A percentile compares a stretch with the other conserved stretches of the same genome.
Evolutionary conservation across 1,140 invertebrate species (phyloP).

Genomic region (Nasonia longicornis): DNA sequence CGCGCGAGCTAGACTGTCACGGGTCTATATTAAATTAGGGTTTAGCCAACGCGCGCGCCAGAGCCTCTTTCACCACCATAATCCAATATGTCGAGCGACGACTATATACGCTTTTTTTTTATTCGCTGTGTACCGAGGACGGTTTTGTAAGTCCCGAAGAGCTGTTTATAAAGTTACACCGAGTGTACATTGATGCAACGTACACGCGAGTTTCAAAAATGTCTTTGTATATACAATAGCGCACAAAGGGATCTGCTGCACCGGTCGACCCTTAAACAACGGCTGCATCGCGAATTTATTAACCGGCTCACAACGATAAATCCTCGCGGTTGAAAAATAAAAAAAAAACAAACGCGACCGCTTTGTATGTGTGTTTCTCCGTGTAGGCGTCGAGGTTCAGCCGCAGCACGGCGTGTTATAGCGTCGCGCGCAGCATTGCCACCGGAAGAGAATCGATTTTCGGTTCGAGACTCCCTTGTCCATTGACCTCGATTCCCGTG

Average conservation of each 20-base stretch:
- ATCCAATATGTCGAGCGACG: slow-evolving; percentile 49
- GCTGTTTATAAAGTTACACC: neutral
- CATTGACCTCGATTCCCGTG: slow-evolving; percentile 45
- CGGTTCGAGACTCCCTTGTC: slow-evolving; percentile 39
- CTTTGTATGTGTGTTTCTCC: neutral
- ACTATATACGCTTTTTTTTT: neutral
- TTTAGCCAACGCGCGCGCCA: slow-evolving; percentile 31
- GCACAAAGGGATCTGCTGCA: neutral
- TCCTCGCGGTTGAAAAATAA: neutral
- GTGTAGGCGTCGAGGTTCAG: slow-evolving; percentile 13
- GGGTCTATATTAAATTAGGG: slow-evolving; percentile 62
- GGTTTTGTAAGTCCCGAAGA: neutral
- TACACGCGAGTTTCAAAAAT: neutral
- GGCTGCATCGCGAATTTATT: slow-evolving; percentile 10
- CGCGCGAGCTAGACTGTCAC: neutral
- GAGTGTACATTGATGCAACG: neutral
- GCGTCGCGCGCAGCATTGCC: slow-evolving; percentile 6
- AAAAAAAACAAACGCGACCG: neutral
- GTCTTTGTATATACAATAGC: neutral
- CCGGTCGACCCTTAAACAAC: neutral
- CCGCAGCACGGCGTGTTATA: neutral
- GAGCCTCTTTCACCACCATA: slow-evolving; percentile 41
- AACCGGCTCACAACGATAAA: neutral
- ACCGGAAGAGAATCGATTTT: slow-evolving; percentile 45
- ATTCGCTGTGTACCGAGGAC: too few relatives aligned